Conservation (phyloP, 1,140 invertebrate species). For the Drosophila sechellia region DNA sequence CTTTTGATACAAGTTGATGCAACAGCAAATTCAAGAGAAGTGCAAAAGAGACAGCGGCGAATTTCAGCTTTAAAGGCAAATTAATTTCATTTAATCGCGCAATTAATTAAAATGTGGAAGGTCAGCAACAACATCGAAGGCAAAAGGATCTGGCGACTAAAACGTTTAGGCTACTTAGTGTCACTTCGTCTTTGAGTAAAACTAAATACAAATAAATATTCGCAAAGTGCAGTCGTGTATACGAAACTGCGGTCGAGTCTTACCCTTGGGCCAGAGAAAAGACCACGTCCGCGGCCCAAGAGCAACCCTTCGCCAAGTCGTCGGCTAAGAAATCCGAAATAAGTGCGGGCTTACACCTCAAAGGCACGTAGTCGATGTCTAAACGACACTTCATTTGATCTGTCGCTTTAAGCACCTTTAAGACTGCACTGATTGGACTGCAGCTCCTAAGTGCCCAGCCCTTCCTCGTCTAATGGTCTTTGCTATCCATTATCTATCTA, state of each 20-base stretch:
- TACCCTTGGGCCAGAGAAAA: neutral
- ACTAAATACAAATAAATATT: slow-evolving; percentile 76
- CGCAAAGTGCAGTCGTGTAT: slow-evolving; percentile 54
- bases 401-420: slow-evolving; percentile 48
- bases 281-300: neutral
- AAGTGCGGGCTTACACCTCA: slow-evolving; percentile 39
- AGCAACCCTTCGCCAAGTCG: slow-evolving; percentile 3
- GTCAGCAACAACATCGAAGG: slow-evolving; percentile 21
- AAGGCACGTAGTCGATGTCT: slow-evolving; percentile 37
- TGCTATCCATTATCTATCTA: slow-evolving; percentile 52
- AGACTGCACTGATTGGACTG: slow-evolving; percentile 28
- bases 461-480: slow-evolving; percentile 45
- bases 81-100: slow-evolving; percentile 79
- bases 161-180: slow-evolving; percentile 75
- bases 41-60: slow-evolving; percentile 31
- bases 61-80: slow-evolving; percentile 44
- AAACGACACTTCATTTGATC: slow-evolving; percentile 28
- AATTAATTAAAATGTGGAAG: slow-evolving; percentile 67
- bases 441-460: slow-evolving; percentile 17
- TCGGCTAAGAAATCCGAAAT: neutral
- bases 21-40: neutral
- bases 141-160: slow-evolving; percentile 27
- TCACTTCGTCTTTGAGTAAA: slow-evolving; percentile 51
- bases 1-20: neutral
- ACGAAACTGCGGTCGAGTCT: slow-evolving; percentile 31